phyloP scores from a whole-genome alignment of 2,888 invertebrate genomes.

The Chrysolina americana region DNA sequence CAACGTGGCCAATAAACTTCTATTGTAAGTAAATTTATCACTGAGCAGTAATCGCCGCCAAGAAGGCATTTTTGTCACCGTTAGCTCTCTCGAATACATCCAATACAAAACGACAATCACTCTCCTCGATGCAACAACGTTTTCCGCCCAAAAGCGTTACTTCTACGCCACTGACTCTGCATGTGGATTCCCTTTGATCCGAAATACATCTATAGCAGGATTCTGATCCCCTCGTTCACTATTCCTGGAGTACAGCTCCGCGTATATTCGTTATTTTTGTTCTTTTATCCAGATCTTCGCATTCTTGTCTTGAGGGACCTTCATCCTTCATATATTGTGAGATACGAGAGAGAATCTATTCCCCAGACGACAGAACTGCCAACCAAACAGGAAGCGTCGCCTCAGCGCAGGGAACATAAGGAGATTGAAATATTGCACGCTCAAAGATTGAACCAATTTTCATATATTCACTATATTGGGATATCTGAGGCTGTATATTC shows the following conservation, averaged over 20 bases:
- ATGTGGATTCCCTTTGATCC: constrained; percentile 68
- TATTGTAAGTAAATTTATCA: too few relatives aligned
- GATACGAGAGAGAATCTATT: constrained; percentile 61
- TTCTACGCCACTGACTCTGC: constrained; percentile 50
- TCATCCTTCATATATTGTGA: constrained; percentile 68
- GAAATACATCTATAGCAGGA: constrained; percentile 42
- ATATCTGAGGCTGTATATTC: constrained; percentile 36
- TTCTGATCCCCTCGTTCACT: constrained; percentile 42
- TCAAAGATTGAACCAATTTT: constrained; percentile 68
- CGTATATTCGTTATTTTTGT: constrained; percentile 67
- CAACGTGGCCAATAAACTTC: too few relatives aligned
- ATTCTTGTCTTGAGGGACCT: constrained; percentile 68
- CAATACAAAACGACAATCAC: not conserved
- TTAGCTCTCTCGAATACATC: not conserved
- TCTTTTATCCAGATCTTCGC: constrained; percentile 63
- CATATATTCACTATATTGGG: constrained; percentile 63
- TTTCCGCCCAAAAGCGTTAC: constrained; percentile 38
- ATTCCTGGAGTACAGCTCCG: constrained; percentile 43
- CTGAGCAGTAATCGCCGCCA: too few relatives aligned
- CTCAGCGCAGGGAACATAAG: constrained; percentile 63
- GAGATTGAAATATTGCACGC: constrained; percentile 69
- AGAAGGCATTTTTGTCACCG: not conserved
- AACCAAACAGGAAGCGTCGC: constrained; percentile 69
- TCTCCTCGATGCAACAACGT: constrained; percentile 9
- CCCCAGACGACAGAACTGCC: constrained; percentile 64